These are phyloP conservation scores for Eumerus sabulonum DNA, from an alignment of 2,888 invertebrate genomes.

Conservation along the genomic window DNA sequence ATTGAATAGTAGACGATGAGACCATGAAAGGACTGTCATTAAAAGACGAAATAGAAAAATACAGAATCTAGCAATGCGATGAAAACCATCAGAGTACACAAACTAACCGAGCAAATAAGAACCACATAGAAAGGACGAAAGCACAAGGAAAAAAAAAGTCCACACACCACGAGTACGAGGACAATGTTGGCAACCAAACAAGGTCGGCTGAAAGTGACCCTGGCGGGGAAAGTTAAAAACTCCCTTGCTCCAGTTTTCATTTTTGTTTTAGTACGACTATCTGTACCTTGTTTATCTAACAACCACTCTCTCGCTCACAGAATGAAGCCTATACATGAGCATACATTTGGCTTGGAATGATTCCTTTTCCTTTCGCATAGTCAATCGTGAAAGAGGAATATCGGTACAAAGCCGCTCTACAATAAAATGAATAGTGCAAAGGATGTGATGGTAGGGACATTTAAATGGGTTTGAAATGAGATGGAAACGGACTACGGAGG, in stretches of 20 bases:
- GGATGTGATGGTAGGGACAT: no score
- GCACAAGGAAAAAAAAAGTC: not conserved
- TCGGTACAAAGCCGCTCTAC: no score
- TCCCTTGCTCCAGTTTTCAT: constrained; percentile 20
- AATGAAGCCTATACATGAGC: no score
- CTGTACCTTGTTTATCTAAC: not conserved
- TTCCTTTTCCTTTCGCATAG: no score
- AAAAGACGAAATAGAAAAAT: not conserved
- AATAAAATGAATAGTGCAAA: no score
- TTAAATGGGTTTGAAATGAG: no score
- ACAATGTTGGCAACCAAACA: constrained; percentile 13
- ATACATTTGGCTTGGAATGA: no score
- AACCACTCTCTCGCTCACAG: no score
- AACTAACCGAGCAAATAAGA: constrained; percentile 1
- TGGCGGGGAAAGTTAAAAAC: constrained; percentile 17
- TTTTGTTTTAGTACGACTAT: not conserved
- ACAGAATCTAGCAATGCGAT: not conserved
- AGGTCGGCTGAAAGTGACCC: constrained; percentile 39
- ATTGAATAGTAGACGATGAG: not conserved
- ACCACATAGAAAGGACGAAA: not conserved
- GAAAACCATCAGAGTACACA: not conserved
- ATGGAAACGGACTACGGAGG: no score
- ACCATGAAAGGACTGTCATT: not conserved
- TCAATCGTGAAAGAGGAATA: no score
- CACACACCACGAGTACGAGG: not conserved